Conservation (phyloP, 2,888 invertebrate genomes). For the Rotaria magnacalcarata region DNA sequence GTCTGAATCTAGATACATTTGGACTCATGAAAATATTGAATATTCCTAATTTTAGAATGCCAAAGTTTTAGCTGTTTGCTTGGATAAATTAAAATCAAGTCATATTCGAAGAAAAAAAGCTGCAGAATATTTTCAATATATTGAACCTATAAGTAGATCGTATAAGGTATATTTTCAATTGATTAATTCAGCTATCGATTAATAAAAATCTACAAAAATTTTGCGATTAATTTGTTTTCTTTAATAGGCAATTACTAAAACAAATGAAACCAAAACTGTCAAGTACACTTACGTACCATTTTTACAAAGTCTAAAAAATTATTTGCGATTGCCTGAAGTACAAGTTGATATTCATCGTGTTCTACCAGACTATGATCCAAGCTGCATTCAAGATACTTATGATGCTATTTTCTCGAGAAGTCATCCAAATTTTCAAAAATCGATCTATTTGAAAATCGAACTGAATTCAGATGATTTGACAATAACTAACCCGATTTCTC, state of each 20-base stretch:
- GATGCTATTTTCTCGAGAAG: background rate
- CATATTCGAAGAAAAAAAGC: background rate
- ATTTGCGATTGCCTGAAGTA: background rate
- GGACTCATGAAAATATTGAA: too few relatives aligned
- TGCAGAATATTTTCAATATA: background rate
- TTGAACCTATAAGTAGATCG: background rate
- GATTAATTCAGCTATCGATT: too few relatives aligned
- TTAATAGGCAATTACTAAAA: too few relatives aligned
- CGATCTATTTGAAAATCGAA: background rate
- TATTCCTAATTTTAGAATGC: background rate
- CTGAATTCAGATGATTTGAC: background rate
- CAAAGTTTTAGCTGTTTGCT: background rate
- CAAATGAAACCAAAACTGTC: background rate
- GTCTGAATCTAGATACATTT: background rate
- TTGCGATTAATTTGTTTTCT: too few relatives aligned
- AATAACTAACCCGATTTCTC: background rate
- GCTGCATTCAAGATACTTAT: background rate
- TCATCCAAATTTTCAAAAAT: background rate
- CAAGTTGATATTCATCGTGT: background rate
- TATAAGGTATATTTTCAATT: background rate
- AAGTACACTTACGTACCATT: background rate
- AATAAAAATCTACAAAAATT: too few relatives aligned
- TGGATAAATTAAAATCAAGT: background rate
- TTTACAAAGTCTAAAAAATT: background rate
- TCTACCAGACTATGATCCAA: background rate